phyloP scores from a whole-genome alignment of 1,140 invertebrate genomes.

The Telenomus remus region DNA sequence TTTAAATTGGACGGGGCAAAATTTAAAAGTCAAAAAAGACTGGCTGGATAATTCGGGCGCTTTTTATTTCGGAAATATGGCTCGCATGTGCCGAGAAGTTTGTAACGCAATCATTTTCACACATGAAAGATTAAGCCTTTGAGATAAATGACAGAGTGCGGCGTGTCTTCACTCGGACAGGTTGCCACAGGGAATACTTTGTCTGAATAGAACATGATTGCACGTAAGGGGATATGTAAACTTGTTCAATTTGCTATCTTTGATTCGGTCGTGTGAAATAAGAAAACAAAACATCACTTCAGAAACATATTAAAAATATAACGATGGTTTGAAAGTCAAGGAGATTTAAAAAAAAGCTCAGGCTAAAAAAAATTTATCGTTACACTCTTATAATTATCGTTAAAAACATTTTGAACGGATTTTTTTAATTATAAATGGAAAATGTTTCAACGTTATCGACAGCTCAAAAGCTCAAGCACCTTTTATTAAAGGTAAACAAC shows the following conservation, averaged over 20 bases:
- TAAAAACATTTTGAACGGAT: too few species aligned
- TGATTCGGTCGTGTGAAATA: neutral
- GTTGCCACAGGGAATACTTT: slow-evolving; percentile 43
- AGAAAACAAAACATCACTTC: neutral
- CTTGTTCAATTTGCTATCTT: slow-evolving; percentile 6
- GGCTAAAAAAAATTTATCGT: too few species aligned
- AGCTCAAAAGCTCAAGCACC: slow-evolving; percentile 13
- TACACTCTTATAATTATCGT: too few species aligned
- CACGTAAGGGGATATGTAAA: slow-evolving; percentile 37
- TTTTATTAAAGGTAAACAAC: slow-evolving; percentile 50
- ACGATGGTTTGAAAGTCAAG: too few species aligned
- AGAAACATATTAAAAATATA: neutral
- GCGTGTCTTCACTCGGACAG: slow-evolving; percentile 39
- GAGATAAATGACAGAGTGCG: slow-evolving; percentile 41
- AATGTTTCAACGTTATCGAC: slow-evolving; percentile 10
- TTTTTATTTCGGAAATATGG: neutral
- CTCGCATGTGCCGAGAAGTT: neutral
- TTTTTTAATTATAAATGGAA: too few species aligned
- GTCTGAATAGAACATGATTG: slow-evolving; percentile 44
- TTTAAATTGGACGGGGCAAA: neutral
- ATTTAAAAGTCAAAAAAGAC: neutral
- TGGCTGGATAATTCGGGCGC: neutral
- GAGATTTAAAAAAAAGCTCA: too few species aligned
- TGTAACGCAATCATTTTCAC: slow-evolving; percentile 13
- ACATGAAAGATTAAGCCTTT: slow-evolving; percentile 40